Evolutionary conservation across 2,113 vertebrate genomes (phyloP).

Genomic region (Clarias magur): DNA sequence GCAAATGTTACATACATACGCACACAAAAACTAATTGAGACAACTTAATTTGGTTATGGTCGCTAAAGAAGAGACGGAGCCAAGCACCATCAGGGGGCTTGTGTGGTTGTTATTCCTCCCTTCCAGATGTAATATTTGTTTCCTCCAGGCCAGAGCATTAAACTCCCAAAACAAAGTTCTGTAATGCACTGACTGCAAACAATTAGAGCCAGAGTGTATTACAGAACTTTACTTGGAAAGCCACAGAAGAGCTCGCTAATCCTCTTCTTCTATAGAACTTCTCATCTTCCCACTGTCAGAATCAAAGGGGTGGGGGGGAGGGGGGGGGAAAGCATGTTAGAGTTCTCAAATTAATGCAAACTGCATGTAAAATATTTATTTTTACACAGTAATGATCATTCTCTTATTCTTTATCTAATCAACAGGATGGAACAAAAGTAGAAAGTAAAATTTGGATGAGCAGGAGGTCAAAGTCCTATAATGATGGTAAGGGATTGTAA

Average conservation of each 20-base stretch:
- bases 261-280: conserved; percentile 61
- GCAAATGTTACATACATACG: neutral
- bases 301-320: conserved; percentile 53
- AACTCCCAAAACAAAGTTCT: conserved; percentile 84
- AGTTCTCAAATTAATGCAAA: neutral
- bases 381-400: neutral
- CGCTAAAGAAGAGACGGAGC: conserved; percentile 26
- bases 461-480: conserved; percentile 3
- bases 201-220: conserved; percentile 80
- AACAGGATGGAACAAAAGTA: neutral
- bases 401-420: neutral
- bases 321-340: conserved; percentile 43
- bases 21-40: neutral
- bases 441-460: neutral
- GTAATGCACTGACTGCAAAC: conserved; percentile 83
- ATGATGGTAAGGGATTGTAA: neutral
- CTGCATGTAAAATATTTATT: neutral
- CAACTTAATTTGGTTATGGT: conserved; percentile 16
- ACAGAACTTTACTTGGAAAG: conserved; percentile 85
- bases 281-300: conserved; percentile 58
- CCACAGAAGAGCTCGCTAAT: conserved; percentile 70
- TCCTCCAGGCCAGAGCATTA: conserved; percentile 62
- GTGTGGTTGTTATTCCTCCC: conserved; percentile 42
- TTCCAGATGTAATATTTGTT: conserved; percentile 61
- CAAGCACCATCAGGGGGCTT: conserved; percentile 51